phyloP scores from a whole-genome alignment of 2,113 vertebrate genomes.

The Psephotus haematonotus region DNA sequence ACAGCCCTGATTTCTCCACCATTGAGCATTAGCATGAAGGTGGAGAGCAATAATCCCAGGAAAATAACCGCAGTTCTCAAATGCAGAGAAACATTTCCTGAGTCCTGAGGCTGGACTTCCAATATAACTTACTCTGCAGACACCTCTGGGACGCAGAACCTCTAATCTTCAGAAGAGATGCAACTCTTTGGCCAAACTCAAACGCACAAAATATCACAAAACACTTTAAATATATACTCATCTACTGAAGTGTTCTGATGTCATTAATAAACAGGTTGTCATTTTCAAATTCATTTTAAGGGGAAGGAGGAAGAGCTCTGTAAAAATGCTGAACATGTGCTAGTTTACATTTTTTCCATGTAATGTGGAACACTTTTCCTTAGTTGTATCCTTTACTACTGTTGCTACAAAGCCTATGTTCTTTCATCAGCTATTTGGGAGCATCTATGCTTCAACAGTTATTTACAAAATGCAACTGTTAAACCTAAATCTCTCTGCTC shows the following conservation, averaged over 20 bases:
- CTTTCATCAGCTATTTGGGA: not conserved
- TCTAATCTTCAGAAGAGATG: not conserved
- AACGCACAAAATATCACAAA: not conserved
- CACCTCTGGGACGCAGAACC: not conserved
- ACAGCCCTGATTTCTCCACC: not conserved
- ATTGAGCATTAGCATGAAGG: not conserved
- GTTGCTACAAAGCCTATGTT: not conserved
- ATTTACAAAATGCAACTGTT: not conserved
- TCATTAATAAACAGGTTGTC: not conserved
- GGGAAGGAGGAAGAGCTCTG: fast-evolving
- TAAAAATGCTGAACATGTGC: not conserved
- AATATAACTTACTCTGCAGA: not conserved
- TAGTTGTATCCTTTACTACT: not conserved
- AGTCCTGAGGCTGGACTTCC: not conserved
- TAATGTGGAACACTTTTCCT: not conserved
- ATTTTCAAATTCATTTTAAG: not conserved
- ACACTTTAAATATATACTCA: not conserved
- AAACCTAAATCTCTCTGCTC: not conserved
- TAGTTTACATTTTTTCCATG: not conserved
- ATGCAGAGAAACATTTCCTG: not conserved
- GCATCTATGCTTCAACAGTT: not conserved
- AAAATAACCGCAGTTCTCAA: not conserved
- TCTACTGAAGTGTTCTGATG: not conserved
- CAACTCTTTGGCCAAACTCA: not conserved
- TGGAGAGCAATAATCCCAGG: not conserved